A percentile compares a stretch with the other conserved stretches of the same genome.
Conservation (phyloP, 2,888 invertebrate species). For the Agrilus biguttatus region DNA sequence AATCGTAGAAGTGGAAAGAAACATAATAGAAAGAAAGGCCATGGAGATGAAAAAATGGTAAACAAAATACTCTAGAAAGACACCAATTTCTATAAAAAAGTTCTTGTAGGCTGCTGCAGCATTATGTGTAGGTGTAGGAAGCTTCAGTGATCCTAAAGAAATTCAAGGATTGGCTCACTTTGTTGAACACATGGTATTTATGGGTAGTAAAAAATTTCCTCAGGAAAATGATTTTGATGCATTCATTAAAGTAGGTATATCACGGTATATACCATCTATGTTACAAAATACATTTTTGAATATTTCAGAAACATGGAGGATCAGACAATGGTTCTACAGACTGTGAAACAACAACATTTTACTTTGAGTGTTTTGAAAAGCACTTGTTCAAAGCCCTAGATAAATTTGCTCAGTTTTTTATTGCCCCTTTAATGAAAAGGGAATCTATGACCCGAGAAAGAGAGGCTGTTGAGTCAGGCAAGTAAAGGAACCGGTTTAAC, state of each 20-base stretch:
- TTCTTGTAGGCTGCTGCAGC: slow-evolving; percentile 53
- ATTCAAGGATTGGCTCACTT: slow-evolving; percentile 76
- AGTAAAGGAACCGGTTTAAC: neutral
- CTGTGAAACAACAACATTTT: slow-evolving; percentile 73
- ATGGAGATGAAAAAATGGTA: slow-evolving; percentile 24
- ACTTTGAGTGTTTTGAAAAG: slow-evolving; percentile 76
- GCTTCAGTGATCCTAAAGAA: slow-evolving; percentile 61
- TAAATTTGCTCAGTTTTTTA: slow-evolving; percentile 80
- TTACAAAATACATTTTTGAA: too few species aligned
- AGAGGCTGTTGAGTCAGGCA: slow-evolving; percentile 77
- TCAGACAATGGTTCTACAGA: slow-evolving; percentile 79
- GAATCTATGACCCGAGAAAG: slow-evolving; percentile 77
- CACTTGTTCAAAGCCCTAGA: slow-evolving; percentile 64
- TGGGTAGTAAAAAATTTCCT: slow-evolving; percentile 84
- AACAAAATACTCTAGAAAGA: neutral
- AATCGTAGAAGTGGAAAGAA: slow-evolving; percentile 5
- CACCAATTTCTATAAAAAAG: neutral
- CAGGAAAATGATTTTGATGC: slow-evolving; percentile 75
- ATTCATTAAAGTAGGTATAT: slow-evolving; percentile 51
- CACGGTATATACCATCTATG: neutral
- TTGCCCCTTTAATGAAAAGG: slow-evolving; percentile 68
- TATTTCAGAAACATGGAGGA: slow-evolving; percentile 63
- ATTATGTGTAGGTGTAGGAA: slow-evolving; percentile 60
- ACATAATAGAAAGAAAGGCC: slow-evolving; percentile 17
- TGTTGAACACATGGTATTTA: slow-evolving; percentile 86